Evolutionary conservation across 2,888 invertebrate species (phyloP).

Genomic region (Sminthurinus aureus): DNA sequence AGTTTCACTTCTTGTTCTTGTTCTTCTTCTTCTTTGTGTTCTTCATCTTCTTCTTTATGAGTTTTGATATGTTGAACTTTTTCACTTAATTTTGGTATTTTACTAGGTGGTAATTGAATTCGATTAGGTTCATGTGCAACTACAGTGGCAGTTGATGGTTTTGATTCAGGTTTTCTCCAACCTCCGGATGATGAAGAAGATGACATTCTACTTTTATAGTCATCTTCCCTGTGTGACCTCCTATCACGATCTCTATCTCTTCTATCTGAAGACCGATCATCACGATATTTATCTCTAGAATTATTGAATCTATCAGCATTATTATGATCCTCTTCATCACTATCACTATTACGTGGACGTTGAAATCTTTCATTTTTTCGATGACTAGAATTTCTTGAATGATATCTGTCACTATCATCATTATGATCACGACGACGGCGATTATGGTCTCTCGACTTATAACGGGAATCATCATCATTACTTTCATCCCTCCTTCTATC

Average conservation of each 20-base stretch:
- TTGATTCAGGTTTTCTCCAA: conserved; percentile 34
- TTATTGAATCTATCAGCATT: not conserved
- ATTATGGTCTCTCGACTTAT: conserved; percentile 50
- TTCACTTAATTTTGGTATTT: conserved; percentile 7
- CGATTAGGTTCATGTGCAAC: not conserved
- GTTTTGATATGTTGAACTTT: not conserved
- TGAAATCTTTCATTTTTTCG: conserved; percentile 44
- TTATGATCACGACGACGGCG: conserved; percentile 4
- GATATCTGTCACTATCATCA: not conserved
- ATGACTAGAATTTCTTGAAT: not conserved
- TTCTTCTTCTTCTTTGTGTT: not conserved
- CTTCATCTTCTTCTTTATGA: not conserved
- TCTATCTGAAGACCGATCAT: conserved; percentile 13
- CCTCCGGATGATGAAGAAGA: conserved; percentile 19
- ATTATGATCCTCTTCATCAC: conserved; percentile 42
- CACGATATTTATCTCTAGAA: not conserved
- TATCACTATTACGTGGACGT: conserved; percentile 50
- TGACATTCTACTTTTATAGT: not conserved
- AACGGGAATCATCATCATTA: not conserved
- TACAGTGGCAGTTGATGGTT: conserved; percentile 11
- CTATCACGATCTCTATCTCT: conserved; percentile 21
- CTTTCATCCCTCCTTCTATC: not conserved
- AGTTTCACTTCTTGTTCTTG: conserved; percentile 60
- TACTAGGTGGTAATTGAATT: not conserved
- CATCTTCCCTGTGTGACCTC: not conserved